Base-by-base conservation (phyloP, 2,113 vertebrate species). In the Antennarius striatus region DNA sequence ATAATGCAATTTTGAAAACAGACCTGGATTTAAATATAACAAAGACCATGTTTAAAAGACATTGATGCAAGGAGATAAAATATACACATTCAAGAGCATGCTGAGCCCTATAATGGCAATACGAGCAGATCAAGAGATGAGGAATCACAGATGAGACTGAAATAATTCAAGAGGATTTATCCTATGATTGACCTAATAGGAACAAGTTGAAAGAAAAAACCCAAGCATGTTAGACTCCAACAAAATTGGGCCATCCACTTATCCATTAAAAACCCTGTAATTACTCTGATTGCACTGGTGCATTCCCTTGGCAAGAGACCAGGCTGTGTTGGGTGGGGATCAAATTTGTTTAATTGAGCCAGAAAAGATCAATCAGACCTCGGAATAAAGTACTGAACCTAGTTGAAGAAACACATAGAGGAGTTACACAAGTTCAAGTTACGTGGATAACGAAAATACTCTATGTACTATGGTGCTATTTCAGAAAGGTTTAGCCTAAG, bases 341-440 rank as follows among this genome's bases (percentile, higher is more conserved):
- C 51, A 55, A 56, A 56, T 75, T 4, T 17, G 32, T 59, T 32
- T 59, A 76, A 70, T 22, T 22, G 54, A 76, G 54, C 48, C 42
- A 55, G 28, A 48, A 70, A 59, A 61, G 51, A 74, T 74, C 56
- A 61, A 61, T 74, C 56, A 36, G 56, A 1, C n/a, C 40, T 36
- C 0, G 4, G 22, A 56, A 12, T 49, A 54, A 28, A 15, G 3
- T 7, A 13, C 43, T 8, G 39, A 16, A 46, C 8, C 15, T 4
- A 59, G 14, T 36, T 16, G 15, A 10, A 50, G n/a, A 53, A 22
- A 43, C 48, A 15, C 28, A 45, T 17, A 15, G 7, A 39, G 29
- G 15, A 64, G 59, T 61, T 36, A 5, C 45, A 49, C 64, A 49
- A 64, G 42, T 46, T 22, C 0, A 10, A 17, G 7, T 47, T n/a